phyloP scores from a whole-genome alignment of 1,140 invertebrate genomes.

The Arctopsyche grandis region DNA sequence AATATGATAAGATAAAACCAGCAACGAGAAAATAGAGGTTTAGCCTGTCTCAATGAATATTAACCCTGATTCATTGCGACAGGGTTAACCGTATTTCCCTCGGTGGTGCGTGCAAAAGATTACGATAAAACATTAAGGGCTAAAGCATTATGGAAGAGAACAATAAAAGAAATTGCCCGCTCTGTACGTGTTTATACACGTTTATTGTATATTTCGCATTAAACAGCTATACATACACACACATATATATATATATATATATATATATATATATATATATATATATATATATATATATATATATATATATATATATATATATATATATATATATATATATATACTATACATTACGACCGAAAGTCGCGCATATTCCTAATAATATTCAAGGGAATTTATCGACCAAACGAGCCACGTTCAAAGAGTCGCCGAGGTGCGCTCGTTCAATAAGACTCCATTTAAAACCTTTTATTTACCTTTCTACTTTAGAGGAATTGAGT shows the following conservation, averaged over 20 bases:
- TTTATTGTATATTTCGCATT: too few species aligned
- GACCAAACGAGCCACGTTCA: too few species aligned
- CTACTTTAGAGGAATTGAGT: background rate
- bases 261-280: too few species aligned
- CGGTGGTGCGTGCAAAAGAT: constrained; percentile 16
- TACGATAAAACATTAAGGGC: constrained; percentile 28
- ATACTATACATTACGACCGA: too few species aligned
- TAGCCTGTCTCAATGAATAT: constrained; percentile 32
- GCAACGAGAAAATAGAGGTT: constrained; percentile 25
- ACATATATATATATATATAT: too few species aligned
- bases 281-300: too few species aligned
- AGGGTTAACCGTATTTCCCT: constrained; percentile 23
- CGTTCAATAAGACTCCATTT: background rate
- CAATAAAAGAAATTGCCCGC: constrained; percentile 23
- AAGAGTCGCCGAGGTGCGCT: background rate
- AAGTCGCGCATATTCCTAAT: too few species aligned
- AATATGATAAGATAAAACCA: constrained; percentile 15
- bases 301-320: too few species aligned
- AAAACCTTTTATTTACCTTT: background rate
- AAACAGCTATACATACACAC: too few species aligned
- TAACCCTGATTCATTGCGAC: constrained; percentile 32
- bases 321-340: too few species aligned
- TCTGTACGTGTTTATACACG: background rate
- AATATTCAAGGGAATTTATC: too few species aligned
- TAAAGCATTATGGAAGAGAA: constrained; percentile 16